A percentile compares a stretch with the other conserved stretches of the same genome.
These are phyloP conservation scores for Cladopsammia gracilis DNA, from an alignment of 64 coral and sea anemone genomes.

Conservation along the genomic window DNA sequence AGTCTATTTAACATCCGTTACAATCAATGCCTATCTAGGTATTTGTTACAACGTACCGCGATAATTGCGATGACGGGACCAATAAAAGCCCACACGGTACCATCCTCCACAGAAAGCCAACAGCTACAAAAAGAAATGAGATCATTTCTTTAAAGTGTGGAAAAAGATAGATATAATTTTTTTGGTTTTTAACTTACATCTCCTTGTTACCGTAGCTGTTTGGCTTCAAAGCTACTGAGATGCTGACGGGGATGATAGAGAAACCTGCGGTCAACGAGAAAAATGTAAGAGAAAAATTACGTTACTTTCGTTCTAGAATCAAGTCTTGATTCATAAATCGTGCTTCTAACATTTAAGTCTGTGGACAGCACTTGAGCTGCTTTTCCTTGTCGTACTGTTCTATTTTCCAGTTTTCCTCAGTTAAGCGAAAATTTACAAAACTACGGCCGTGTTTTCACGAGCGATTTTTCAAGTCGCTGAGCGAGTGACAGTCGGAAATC, in stretches of 20 bases:
- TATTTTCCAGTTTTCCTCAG: no score
- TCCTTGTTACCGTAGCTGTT: slow-evolving; percentile 28
- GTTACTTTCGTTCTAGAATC: neutral
- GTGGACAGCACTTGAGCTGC: no score
- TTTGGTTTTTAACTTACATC: neutral
- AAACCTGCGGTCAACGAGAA: slow-evolving; percentile 31
- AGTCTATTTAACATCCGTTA: no score
- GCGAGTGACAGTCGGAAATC: no score
- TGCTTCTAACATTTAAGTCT: no score
- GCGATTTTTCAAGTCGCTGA: no score
- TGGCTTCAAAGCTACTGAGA: slow-evolving; percentile 13
- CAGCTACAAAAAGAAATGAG: slow-evolving; percentile 14
- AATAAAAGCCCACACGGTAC: slow-evolving; percentile 64
- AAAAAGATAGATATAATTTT: neutral
- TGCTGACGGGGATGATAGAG: slow-evolving; percentile 21
- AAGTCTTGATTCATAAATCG: neutral
- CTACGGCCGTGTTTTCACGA: no score
- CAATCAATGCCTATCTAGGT: neutral
- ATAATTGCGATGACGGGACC: slow-evolving; percentile 64
- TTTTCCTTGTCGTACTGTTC: no score
- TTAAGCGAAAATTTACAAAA: no score
- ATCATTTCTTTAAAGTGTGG: neutral
- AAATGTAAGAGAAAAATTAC: neutral
- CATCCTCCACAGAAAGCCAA: slow-evolving; percentile 63
- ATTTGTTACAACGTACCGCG: slow-evolving; percentile 9